These are phyloP conservation scores for Felis catus DNA, from an alignment of 2,113 vertebrate genomes.

Conservation along the genomic window DNA sequence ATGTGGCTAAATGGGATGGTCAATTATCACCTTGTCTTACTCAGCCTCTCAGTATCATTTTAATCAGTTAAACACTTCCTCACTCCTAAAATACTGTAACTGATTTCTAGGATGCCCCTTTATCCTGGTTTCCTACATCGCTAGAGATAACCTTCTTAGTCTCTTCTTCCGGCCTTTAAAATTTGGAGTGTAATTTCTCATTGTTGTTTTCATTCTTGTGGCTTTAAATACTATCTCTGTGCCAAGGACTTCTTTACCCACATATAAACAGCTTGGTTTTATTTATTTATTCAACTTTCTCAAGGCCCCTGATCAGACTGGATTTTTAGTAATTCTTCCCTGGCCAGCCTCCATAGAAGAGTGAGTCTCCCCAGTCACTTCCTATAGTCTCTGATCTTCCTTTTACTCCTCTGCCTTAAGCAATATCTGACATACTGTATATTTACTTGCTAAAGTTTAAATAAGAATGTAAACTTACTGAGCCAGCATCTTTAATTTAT, in stretches of 20 bases:
- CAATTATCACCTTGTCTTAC: not conserved
- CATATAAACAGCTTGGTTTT: not conserved
- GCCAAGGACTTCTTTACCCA: not conserved
- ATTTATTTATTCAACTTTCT: not conserved
- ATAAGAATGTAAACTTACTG: not conserved
- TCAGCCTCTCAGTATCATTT: not conserved
- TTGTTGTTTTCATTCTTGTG: not conserved
- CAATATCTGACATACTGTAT: not conserved
- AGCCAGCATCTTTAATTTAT: not conserved
- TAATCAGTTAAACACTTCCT: not conserved
- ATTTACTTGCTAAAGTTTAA: conserved; percentile 26
- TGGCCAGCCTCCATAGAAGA: not conserved
- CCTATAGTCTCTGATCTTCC: not conserved
- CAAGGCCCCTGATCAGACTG: not conserved
- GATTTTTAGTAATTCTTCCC: not conserved
- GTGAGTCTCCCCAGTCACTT: not conserved
- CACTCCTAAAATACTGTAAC: not conserved
- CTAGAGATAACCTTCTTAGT: not conserved
- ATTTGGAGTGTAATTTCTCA: not conserved
- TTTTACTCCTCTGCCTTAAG: not conserved
- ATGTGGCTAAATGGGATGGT: not conserved
- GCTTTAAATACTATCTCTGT: not conserved
- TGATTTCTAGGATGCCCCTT: not conserved
- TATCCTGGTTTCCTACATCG: not conserved
- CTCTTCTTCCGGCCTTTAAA: not conserved